Conservation (phyloP, 23 tunicate genomes). For the Ascidia mentula region DNA sequence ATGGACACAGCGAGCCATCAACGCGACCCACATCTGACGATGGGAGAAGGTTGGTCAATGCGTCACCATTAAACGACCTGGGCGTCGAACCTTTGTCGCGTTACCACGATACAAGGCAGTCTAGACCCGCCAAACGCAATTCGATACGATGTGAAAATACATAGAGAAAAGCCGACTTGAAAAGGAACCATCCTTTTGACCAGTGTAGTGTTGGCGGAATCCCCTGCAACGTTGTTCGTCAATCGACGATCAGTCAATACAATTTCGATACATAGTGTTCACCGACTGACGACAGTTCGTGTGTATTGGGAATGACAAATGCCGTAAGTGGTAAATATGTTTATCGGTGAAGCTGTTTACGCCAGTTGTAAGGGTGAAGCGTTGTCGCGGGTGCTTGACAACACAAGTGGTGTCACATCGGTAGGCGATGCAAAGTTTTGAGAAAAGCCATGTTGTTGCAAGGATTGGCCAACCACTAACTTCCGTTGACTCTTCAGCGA, state of each 20-base stretch:
- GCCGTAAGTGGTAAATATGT: background rate
- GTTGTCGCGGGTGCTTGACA: no score
- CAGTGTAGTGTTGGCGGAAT: background rate
- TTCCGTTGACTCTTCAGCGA: no score
- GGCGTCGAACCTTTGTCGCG: background rate
- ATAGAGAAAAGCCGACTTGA: background rate
- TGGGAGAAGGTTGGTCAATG: constrained; percentile 1
- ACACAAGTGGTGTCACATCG: no score
- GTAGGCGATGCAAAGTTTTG: no score
- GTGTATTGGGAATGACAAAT: background rate
- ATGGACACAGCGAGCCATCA: no score
- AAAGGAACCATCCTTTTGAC: background rate
- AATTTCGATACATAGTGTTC: background rate
- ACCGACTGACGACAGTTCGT: background rate
- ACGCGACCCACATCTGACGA: constrained; percentile 1
- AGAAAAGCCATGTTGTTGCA: no score
- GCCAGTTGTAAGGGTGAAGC: no score
- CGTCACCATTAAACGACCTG: constrained; percentile 2
- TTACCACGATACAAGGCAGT: constrained; percentile 1
- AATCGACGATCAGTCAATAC: background rate
- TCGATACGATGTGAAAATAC: constrained; percentile 3
- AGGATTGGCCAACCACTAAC: no score
- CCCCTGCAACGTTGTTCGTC: background rate
- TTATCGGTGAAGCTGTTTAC: no score
- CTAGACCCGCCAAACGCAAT: background rate